phyloP scores from a whole-genome alignment of 2,797 vertebrate genomes.

The Lagorchestes hirsutus region DNA sequence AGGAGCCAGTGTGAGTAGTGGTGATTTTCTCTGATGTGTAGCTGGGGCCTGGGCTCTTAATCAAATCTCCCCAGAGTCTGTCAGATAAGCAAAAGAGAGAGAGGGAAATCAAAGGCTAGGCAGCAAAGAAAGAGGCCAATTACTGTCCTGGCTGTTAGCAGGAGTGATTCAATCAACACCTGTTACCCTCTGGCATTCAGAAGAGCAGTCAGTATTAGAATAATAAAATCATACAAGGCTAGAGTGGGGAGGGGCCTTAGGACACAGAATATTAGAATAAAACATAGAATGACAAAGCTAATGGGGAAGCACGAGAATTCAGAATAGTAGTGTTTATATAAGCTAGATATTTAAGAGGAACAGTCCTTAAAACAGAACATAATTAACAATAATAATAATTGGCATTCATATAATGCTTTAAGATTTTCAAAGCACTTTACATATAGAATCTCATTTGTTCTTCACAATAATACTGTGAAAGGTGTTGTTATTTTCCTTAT shows the following conservation, averaged over 20 bases:
- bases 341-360: background rate
- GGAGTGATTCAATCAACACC: slow-evolving; percentile 8
- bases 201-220: background rate
- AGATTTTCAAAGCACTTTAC: background rate
- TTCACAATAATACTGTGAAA: background rate
- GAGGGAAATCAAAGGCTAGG: slow-evolving; percentile 4
- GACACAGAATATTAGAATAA: background rate
- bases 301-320: background rate
- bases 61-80: slow-evolving; percentile 7
- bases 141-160: background rate
- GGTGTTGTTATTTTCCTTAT: background rate
- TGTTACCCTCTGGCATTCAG: slow-evolving; percentile 7
- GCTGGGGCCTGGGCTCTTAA: slow-evolving; percentile 7
- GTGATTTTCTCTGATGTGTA: background rate
- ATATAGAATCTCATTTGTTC: background rate
- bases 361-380: background rate
- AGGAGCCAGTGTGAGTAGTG: background rate
- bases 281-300: background rate
- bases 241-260: background rate
- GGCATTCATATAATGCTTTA: background rate
- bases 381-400: background rate
- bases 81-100: slow-evolving; percentile 5
- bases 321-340: background rate
- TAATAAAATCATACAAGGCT: background rate
- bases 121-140: slow-evolving; percentile 1